Conservation (phyloP, 2,888 invertebrate species). For the Nezara viridula region DNA sequence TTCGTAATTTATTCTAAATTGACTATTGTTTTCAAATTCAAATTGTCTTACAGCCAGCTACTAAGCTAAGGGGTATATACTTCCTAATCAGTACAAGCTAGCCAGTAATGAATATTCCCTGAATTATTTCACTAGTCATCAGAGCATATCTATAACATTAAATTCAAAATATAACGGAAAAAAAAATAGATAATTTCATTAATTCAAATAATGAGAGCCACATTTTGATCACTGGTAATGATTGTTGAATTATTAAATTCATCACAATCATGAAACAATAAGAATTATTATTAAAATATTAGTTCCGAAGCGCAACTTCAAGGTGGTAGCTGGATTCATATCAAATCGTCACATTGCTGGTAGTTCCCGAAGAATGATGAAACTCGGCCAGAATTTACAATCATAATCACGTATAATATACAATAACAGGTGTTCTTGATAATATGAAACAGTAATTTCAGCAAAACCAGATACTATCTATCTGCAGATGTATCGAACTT, state of each 20-base stretch:
- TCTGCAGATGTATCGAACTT: too few species aligned
- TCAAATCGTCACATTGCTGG: too few species aligned
- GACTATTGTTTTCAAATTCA: neutral
- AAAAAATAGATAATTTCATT: neutral
- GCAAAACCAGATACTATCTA: too few species aligned
- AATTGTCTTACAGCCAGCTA: neutral
- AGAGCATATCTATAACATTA: neutral
- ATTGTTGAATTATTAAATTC: neutral
- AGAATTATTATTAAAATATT: neutral
- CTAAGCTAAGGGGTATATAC: neutral
- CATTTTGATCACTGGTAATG: neutral
- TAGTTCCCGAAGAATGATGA: too few species aligned
- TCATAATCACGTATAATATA: too few species aligned
- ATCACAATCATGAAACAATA: neutral
- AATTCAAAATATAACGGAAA: neutral
- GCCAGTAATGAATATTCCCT: neutral
- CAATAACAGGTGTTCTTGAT: too few species aligned
- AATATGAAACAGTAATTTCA: too few species aligned
- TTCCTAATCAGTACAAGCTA: neutral
- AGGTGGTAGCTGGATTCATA: too few species aligned
- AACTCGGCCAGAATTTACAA: too few species aligned
- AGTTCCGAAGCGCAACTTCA: too few species aligned
- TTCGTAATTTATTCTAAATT: neutral
- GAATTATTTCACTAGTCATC: neutral
- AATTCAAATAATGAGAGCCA: neutral